These are phyloP conservation scores for Scatophagus argus DNA, from an alignment of 2,113 vertebrate genomes.

Conservation along the genomic window DNA sequence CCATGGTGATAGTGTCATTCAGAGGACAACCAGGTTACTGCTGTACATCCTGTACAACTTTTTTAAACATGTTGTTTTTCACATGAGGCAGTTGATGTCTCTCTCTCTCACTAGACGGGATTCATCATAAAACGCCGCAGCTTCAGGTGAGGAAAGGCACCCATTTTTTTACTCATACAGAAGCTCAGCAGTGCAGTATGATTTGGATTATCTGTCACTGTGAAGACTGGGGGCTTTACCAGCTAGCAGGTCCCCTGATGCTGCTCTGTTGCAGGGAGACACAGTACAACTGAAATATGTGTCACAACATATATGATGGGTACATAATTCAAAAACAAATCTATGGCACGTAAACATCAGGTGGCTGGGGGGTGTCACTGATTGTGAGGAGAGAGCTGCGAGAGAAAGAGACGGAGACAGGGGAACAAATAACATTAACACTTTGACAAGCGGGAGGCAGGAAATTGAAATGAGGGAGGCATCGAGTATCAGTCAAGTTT, in stretches of 20 bases:
- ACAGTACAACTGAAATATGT: conserved; percentile 7
- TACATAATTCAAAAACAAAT: conserved; percentile 30
- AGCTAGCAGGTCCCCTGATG: conserved; percentile 32
- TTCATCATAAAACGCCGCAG: conserved; percentile 16
- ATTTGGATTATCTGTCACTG: conserved; percentile 45
- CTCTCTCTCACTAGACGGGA: not conserved
- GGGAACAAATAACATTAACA: conserved; percentile 29
- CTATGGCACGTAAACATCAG: conserved; percentile 13
- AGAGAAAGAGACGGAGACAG: conserved; percentile 20
- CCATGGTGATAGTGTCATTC: conserved; percentile 8
- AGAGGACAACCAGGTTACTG: not conserved
- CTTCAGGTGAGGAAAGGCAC: conserved; percentile 22
- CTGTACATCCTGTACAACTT: not conserved
- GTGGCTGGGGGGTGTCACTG: not conserved
- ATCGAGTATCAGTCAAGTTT: conserved; percentile 42
- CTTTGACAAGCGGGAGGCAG: conserved; percentile 50
- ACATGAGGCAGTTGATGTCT: not conserved
- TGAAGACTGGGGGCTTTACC: conserved; percentile 11
- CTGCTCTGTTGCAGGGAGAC: conserved; percentile 19
- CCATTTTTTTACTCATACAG: conserved; percentile 20
- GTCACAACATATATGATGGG: conserved; percentile 19
- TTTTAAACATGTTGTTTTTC: conserved; percentile 7
- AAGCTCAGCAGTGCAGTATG: conserved; percentile 27
- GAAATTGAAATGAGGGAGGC: conserved; percentile 49
- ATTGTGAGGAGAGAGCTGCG: not conserved